Evolutionary conservation across 2,888 invertebrate genomes (phyloP).

Genomic region (Octonoba sinensis): DNA sequence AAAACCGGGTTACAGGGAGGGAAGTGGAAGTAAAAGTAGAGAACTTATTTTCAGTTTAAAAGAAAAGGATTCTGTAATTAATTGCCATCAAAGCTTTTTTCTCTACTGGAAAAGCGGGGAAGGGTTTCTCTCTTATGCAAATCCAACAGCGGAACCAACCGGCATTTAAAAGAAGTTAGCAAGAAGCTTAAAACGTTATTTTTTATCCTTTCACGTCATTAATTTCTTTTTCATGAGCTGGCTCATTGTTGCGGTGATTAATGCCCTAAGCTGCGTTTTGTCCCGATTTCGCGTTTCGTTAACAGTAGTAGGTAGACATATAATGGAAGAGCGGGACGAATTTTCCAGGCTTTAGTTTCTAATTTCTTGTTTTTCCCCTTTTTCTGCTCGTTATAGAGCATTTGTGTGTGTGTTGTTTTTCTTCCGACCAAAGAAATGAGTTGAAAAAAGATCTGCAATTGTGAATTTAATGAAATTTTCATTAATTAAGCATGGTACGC

Average conservation of each 20-base stretch:
- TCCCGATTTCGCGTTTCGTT: slow-evolving; percentile 50
- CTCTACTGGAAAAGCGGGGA: background rate
- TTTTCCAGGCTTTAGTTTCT: slow-evolving; percentile 38
- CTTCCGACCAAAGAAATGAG: background rate
- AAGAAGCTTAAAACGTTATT: slow-evolving; percentile 43
- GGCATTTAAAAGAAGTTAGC: slow-evolving; percentile 61
- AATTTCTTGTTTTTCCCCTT: slow-evolving; percentile 6
- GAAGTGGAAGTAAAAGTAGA: slow-evolving; percentile 30
- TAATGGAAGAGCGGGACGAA: slow-evolving; percentile 16
- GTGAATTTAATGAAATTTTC: slow-evolving; percentile 48
- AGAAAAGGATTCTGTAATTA: slow-evolving; percentile 62
- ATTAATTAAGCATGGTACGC: slow-evolving; percentile 34
- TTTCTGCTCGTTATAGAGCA: slow-evolving; percentile 1
- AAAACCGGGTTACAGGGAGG: slow-evolving; percentile 15
- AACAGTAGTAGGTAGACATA: slow-evolving; percentile 42
- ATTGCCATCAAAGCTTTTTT: slow-evolving; percentile 53
- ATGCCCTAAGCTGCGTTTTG: slow-evolving; percentile 46
- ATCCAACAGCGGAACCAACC: slow-evolving; percentile 61
- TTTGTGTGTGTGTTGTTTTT: background rate
- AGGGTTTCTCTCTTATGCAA: slow-evolving; percentile 47
- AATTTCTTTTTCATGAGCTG: slow-evolving; percentile 58
- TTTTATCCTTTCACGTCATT: slow-evolving; percentile 45
- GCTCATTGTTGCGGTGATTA: slow-evolving; percentile 56
- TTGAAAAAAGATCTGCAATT: slow-evolving; percentile 28
- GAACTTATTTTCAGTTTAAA: slow-evolving; percentile 58